A percentile compares a stretch with the other conserved stretches of the same genome.
Evolutionary conservation across 2,797 vertebrate genomes (phyloP).

Genomic region (Hemibagrus guttatus): DNA sequence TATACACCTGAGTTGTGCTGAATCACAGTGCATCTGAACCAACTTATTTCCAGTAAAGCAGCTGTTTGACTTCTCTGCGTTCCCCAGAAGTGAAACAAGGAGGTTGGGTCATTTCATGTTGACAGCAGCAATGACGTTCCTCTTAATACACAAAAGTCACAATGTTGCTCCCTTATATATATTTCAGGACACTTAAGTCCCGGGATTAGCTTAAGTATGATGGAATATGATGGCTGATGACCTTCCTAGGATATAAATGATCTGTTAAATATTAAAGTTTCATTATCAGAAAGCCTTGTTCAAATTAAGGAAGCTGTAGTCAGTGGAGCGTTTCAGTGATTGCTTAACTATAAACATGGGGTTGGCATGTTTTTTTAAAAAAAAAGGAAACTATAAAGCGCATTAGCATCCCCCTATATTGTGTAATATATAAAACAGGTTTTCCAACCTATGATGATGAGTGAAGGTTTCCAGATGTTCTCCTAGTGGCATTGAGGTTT

Average conservation of each 20-base stretch:
- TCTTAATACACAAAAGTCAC: slow-evolving; percentile 4
- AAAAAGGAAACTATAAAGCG: slow-evolving; percentile 50
- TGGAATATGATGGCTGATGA: slow-evolving; percentile 34
- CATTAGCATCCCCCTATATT: slow-evolving; percentile 41
- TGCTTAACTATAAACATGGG: slow-evolving; percentile 47
- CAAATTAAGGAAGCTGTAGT: slow-evolving; percentile 38
- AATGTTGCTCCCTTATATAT: not conserved
- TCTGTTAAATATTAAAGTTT: slow-evolving; percentile 41
- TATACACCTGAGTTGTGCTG: not conserved
- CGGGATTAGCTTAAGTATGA: slow-evolving; percentile 26
- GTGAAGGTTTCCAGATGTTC: slow-evolving; percentile 61
- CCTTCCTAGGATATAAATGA: slow-evolving; percentile 26
- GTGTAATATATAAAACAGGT: slow-evolving; percentile 60
- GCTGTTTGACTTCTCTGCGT: not conserved
- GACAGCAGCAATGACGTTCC: not conserved
- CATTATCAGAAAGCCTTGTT: slow-evolving; percentile 31
- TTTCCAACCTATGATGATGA: slow-evolving; percentile 56
- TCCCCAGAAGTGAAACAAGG: slow-evolving; percentile 1
- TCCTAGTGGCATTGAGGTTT: slow-evolving; percentile 46
- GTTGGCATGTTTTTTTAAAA: slow-evolving; percentile 33
- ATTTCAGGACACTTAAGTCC: not conserved
- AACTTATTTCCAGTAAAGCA: slow-evolving; percentile 8
- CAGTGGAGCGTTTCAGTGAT: slow-evolving; percentile 36
- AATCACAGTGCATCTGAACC: slow-evolving; percentile 10
- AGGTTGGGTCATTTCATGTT: slow-evolving; percentile 1